Evolutionary conservation across 1,140 invertebrate species (phyloP), one percentile per base, ranked within the genome.

Genomic region (Polyergus mexicanus): DNA sequence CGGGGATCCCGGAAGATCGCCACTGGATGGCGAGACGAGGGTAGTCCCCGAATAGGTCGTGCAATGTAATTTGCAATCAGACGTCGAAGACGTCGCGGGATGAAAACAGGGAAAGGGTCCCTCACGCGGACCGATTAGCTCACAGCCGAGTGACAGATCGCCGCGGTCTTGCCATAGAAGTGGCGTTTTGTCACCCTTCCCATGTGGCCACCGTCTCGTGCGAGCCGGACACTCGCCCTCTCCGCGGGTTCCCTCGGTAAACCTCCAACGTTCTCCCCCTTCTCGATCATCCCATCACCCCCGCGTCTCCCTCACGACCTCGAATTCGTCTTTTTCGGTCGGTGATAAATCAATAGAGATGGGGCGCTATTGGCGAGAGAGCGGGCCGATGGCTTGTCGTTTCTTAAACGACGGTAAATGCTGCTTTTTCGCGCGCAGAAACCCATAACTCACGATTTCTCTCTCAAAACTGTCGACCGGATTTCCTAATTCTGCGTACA

Each of bases 51-150:
- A 58, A n/a, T 25, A 19, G n/a, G 19, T 25, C 25, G 22, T 32
- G 44, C 72, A 65, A 80, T 63, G 88, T 89, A 90, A 90, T 90
- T 90, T 89, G 88, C 88, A 89, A 90, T 90, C 86, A 77, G 80
- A 85, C 60, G 86, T 85, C 85, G 81, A 90, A 85, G 32, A 32
- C 32, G 75, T 62, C 76, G 11, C 22, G 19, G 71, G 28, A 41
- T 38, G 88, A 76, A 87, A 90, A 90, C 88, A 85, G 69, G 74
- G 62, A 60, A 86, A 66, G 38, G 38, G 41, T 63, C 78, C 22
- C 63, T 84, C 81, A 63, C 80, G 38, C 13, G 47, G 4, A 28
- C 32, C 86, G 86, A 90, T 90, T 90, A 76, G 89, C 86, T 38
- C n/a, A 25, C 5, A 66, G 80, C 89, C 88, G 90, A 60, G 71